A percentile compares a stretch with the other conserved stretches of the same genome.
phyloP scores from a whole-genome alignment of 2,797 vertebrate species.

The Mallotus villosus region DNA sequence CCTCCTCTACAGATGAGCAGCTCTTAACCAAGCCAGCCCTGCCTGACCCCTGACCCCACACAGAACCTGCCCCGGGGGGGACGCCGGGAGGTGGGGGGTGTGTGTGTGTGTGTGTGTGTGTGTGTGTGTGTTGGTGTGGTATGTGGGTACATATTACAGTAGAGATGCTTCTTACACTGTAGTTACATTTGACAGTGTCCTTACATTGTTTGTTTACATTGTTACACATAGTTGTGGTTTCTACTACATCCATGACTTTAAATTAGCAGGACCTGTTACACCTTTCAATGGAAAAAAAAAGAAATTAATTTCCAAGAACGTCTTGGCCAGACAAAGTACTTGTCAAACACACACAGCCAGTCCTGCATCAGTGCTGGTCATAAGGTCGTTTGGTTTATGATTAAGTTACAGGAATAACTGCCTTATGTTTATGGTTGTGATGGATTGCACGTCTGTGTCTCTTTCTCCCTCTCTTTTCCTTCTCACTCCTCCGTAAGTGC shows the following conservation, averaged over 20 bases:
- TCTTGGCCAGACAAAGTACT: background rate
- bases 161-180: too few relatives aligned
- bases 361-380: background rate
- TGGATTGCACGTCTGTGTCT: constrained; percentile 60
- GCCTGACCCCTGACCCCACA: constrained; percentile 72
- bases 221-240: background rate
- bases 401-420: constrained; percentile 55
- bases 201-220: constrained; percentile 10
- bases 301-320: too few relatives aligned
- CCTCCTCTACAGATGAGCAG: constrained; percentile 56
- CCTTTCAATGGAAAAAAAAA: too few relatives aligned
- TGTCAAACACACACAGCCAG: background rate
- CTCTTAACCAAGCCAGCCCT: constrained; percentile 70
- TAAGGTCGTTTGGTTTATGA: background rate
- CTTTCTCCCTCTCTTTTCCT: background rate
- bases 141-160: background rate
- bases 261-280: too few relatives aligned
- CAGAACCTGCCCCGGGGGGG: constrained; percentile 70
- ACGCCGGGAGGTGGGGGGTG: constrained; percentile 50
- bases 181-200: constrained; percentile 21
- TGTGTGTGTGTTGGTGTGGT: background rate
- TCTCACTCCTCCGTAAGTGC: constrained; percentile 1
- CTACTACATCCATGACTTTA: too few relatives aligned
- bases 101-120: constrained; percentile 8
- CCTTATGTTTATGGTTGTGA: constrained; percentile 71